Base-by-base conservation (phyloP, 2,113 vertebrate species). In the Mormyrus iriodes region DNA sequence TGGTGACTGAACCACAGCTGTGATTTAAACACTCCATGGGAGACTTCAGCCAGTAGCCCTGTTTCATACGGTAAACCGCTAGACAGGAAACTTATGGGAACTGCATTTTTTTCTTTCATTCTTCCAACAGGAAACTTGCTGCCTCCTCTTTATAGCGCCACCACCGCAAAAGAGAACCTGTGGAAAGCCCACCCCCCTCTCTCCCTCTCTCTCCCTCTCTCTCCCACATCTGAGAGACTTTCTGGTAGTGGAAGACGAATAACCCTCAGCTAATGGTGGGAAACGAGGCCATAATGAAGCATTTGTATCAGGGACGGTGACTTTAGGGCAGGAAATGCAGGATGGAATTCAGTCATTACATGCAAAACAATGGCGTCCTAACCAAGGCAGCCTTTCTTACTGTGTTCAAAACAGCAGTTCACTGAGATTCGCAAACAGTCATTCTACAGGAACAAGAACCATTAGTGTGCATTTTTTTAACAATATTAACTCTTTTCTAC, bases 231-330 rank as follows among this genome's bases (percentile, higher is more conserved):
- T 92, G 92, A 76, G 48, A 90, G 91, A 88, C 83, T 89, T 85
- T 85, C 17, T 42, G 89, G 51, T 90, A 39, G 87, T 88, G 90
- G 90, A 89, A 90, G 94, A 94, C 94, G 94, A 95, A 91, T 88
- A 88, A 88, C 88, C 90, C 91, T 93, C 82, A 92, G 92, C 91
- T 95, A 94, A 95, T 95, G 93, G 93, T 95, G 94, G 92, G 94
- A 95, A 92, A 92, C 89, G 90, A 86, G 85, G 91, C 93, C 93
- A 94, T 93, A 94, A 93, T 93, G 93, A 94, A 93, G 55, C 92
- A 88, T 94, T 95, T 94, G 93, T 93, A 91, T 86, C 88, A 48
- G 55, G 53, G 65, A 87, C 48, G 85, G 85, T 48, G 58, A 88
- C 86, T 86, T 90, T 88, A 93, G 92, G 93, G 92, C 90, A 91